Percentiles rank a stretch among this genome's conserved stretches.
Conservation (phyloP, 2,797 vertebrate species). For the Sebastes itinus region DNA sequence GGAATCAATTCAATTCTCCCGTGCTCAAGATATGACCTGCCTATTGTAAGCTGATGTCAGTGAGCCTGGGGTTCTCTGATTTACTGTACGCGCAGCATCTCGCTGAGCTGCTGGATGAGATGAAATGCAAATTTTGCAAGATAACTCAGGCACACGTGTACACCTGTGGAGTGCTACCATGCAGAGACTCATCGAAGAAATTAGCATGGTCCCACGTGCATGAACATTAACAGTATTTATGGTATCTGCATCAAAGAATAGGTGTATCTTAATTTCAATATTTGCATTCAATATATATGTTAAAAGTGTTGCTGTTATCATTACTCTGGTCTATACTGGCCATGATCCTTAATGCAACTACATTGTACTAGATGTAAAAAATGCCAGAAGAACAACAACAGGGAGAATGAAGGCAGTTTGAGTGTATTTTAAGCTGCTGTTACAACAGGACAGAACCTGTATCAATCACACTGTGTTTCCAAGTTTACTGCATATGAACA, state of each 20-base stretch:
- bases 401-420: background rate
- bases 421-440: background rate
- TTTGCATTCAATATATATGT: background rate
- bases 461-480: background rate
- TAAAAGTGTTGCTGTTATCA: background rate
- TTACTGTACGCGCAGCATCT: background rate
- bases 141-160: background rate
- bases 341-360: background rate
- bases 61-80: conserved; percentile 22
- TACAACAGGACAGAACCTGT: background rate
- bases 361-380: background rate
- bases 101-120: conserved; percentile 2
- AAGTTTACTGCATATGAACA: background rate
- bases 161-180: background rate
- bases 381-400: background rate
- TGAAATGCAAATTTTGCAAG: conserved; percentile 11
- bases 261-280: background rate
- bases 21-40: conserved; percentile 45
- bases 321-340: background rate
- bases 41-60: conserved; percentile 40
- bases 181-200: background rate
- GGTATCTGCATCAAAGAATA: background rate
- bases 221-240: background rate
- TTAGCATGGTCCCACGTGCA: background rate
- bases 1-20: conserved; percentile 51